Base-by-base conservation (phyloP, 2,888 invertebrate species). In the Mesorhabditis belari region DNA sequence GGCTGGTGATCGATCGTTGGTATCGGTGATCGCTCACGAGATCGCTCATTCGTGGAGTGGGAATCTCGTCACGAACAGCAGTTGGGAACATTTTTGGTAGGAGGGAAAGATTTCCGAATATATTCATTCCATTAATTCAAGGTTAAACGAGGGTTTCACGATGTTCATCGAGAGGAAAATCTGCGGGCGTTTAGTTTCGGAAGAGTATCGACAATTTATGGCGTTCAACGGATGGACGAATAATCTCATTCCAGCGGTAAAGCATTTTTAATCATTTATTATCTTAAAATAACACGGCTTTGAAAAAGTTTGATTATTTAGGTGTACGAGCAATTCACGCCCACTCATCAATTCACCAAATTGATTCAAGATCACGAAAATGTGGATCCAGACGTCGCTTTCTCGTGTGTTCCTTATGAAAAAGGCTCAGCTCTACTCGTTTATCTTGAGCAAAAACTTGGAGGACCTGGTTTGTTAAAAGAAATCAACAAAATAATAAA, bases 21-120 rank as follows among this genome's bases (percentile, higher is more conserved):
- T 90, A 0, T 87, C 88, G 82, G 92, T 94, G 0, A 88, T 95
- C 68, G 91, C 92, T 2, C 95, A 95, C 83, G 94, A 95, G 87
- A 93, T 95, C 73, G 87, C 92, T 61, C 95, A 95, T 84, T 91
- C 90, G 77, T 92, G 92, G 92, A 91, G 91, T 2, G 92, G 95
- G 12, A 95, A 95, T 83, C 85, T 94, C 66, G 90, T 95, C 26
- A 94, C 95, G 0, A 94, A 93, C 81, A 85, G 86, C 64, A 92
- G 90, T 82, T 92, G 90, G 81, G 92, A 94, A 81, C 91, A 95
- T 82, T 95, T 95, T 83, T 95, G 95, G 95, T 84, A 49, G 44
- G n/a, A 19, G 6, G 17, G 12, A 26, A 55, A 9, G 19, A 21
- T 28, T 44, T n/a, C 19, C 44, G 6, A 56, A 17, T 9, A 19